A percentile compares a stretch with the other conserved stretches of the same genome.
Evolutionary conservation across 2,113 vertebrate genomes (phyloP).

Genomic region (Heterocephalus glaber): DNA sequence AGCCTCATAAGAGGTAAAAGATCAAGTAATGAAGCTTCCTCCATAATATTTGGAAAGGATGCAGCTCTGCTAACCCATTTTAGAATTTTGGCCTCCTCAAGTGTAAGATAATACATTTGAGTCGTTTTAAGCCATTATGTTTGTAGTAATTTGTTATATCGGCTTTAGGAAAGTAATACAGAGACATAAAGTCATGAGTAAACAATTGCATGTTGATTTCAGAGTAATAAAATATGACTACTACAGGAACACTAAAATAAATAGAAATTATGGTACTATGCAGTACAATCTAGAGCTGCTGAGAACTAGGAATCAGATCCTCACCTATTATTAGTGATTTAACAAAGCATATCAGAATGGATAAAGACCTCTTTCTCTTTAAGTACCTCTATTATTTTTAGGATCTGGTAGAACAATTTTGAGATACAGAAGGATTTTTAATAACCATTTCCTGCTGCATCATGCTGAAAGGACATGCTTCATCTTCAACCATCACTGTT

Average conservation of each 20-base stretch:
- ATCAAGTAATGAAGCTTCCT: background rate
- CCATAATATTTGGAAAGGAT: background rate
- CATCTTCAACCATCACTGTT: background rate
- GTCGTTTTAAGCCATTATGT: background rate
- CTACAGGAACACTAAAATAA: background rate
- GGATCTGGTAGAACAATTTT: background rate
- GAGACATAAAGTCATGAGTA: background rate
- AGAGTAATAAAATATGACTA: background rate
- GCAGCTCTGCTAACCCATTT: background rate
- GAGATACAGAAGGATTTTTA: background rate
- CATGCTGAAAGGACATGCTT: background rate
- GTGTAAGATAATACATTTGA: background rate
- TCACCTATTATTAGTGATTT: background rate
- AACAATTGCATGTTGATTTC: background rate
- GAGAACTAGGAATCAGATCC: background rate
- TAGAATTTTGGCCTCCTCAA: background rate
- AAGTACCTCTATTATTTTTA: background rate
- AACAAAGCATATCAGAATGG: background rate
- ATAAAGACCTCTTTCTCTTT: background rate
- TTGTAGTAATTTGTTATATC: background rate
- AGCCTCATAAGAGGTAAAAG: background rate
- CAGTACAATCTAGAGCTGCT: background rate
- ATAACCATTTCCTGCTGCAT: background rate
- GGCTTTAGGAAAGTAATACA: background rate
- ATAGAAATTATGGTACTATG: background rate